Base-by-base conservation (phyloP, 2,888 invertebrate species). In the Hemistola chrysoprasaria region DNA sequence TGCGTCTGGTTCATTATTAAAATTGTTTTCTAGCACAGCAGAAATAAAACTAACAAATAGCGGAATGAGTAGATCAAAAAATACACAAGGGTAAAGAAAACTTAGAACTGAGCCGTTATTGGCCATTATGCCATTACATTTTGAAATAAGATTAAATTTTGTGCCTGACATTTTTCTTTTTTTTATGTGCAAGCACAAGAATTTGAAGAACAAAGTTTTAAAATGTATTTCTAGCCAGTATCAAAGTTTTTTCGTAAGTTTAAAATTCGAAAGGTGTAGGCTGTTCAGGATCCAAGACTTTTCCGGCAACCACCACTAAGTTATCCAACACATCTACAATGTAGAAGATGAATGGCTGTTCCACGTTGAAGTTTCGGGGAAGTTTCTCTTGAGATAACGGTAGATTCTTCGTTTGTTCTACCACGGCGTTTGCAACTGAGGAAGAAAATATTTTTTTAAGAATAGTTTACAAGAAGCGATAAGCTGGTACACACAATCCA, bases 311-410 rank as follows among this genome's bases (percentile, higher is more conserved):
- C 1, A 93, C 85, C 0, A 92, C 86, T 10, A 92, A 81, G 42
- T 91, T 87, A 49, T 91, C 90, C 30, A 90, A 67, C 20, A 83
- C 82, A 49, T 93, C 92, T 26, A 91, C 65, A 10, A 93, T 90
- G 65, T 91, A 93, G 74, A 92, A 93, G 39, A 92, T 71, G 73
- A 93, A 93, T 0, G 93, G 92, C 35, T 90, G 90, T 47, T 92
- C 91, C 0, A 92, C 88, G 34, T 77, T 81, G 61, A 92, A 85
- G 8, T 68, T 71, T 10, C 80, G 72, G 0, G 67, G 47, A 11
- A 63, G 55, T 33, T 74, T 75, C 23, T 52, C 40, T 25, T 72
- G 68, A 0, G 66, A 51, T 7, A 78, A 22, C 0, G 86, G 86
- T 6, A 80, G 52, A 33, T 63, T 84, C 69, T 83, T 85, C 5